phyloP scores from a whole-genome alignment of 2,888 invertebrate genomes.

The Drosophila lacicola region DNA sequence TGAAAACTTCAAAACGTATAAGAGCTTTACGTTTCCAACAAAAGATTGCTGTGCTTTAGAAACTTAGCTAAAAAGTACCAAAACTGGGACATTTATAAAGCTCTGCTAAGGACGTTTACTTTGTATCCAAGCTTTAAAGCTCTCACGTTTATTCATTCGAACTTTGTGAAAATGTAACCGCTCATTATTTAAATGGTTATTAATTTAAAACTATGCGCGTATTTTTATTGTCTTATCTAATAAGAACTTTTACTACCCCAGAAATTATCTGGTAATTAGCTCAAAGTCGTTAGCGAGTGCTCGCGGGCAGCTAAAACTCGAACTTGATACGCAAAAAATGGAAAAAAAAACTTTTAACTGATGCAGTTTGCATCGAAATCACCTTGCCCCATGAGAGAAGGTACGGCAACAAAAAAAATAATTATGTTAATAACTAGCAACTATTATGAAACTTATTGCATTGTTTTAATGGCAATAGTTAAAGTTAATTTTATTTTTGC shows the following conservation, averaged over 20 bases:
- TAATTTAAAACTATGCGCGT: neutral
- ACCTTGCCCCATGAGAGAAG: neutral
- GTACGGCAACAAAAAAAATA: constrained; percentile 36
- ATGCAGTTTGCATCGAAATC: constrained; percentile 25
- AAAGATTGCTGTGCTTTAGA: neutral
- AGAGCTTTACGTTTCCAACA: neutral
- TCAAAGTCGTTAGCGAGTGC: constrained; percentile 17
- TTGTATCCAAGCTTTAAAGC: neutral
- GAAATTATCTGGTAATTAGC: constrained; percentile 31
- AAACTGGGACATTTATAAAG: neutral
- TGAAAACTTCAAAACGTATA: too few relatives aligned
- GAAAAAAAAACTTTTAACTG: constrained; percentile 20
- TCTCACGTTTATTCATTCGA: neutral
- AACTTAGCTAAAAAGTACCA: neutral
- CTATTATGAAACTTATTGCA: constrained; percentile 67
- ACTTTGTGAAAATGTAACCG: neutral
- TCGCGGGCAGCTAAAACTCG: neutral
- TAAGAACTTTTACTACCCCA: neutral
- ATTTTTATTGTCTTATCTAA: neutral
- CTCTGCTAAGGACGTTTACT: neutral
- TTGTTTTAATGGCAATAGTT: constrained; percentile 41
- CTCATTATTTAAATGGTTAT: constrained; percentile 12
- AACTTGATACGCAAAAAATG: constrained; percentile 8
- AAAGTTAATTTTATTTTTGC: constrained; percentile 18
- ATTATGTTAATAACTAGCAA: constrained; percentile 70